Evolutionary conservation across 2,797 vertebrate species (phyloP).

Genomic region (Pangasius macronema): DNA sequence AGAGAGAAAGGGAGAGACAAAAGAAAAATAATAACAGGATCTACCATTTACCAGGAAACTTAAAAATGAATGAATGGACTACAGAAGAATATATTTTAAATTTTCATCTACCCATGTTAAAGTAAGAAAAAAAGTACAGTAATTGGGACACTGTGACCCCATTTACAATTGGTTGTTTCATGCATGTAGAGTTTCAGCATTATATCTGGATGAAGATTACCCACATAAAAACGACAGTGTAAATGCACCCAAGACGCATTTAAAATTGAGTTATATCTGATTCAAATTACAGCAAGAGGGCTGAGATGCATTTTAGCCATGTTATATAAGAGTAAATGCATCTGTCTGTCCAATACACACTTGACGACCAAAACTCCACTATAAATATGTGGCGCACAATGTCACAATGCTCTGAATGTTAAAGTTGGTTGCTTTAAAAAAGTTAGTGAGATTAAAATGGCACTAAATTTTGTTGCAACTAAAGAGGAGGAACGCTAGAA

Average conservation of each 20-base stretch:
- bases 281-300: neutral
- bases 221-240: neutral
- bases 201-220: neutral
- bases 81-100: neutral
- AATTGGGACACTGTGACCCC: neutral
- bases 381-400: neutral
- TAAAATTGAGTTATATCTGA: neutral
- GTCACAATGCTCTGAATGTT: neutral
- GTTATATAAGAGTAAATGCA: neutral
- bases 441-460: neutral
- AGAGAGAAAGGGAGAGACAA: neutral
- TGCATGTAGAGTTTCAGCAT: neutral
- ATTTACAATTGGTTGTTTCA: neutral
- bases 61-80: neutral
- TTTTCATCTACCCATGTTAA: neutral
- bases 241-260: neutral
- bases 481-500: neutral
- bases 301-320: neutral
- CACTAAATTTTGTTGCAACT: neutral
- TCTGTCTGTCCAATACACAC: neutral
- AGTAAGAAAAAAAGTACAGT: neutral
- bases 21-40: slow-evolving; percentile 5
- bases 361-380: neutral
- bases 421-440: neutral
- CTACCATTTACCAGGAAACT: neutral